Percentiles rank a stretch among this genome's conserved stretches.
Conservation (phyloP, 1,140 invertebrate species). For the Propsilocerus akamusi region DNA sequence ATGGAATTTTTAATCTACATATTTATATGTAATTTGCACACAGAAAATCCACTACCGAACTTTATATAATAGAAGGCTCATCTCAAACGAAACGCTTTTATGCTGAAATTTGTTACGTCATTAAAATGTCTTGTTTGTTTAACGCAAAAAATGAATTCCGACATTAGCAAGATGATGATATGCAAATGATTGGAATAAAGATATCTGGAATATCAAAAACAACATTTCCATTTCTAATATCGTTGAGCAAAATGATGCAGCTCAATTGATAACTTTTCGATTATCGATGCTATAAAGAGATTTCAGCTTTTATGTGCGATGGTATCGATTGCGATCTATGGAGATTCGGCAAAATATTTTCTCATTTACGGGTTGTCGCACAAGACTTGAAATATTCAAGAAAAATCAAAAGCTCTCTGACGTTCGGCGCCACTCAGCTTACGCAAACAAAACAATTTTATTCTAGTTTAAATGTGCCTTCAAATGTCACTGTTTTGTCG, state of each 20-base stretch:
- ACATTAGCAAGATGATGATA: neutral
- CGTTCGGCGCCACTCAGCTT: neutral
- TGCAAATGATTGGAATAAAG: too few species aligned
- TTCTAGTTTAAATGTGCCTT: neutral
- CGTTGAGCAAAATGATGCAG: too few species aligned
- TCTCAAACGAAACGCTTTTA: too few species aligned
- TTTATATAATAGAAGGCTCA: too few species aligned
- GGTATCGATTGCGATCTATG: neutral
- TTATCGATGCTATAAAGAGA: neutral
- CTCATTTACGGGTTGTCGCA: neutral
- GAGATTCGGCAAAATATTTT: neutral
- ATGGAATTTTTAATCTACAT: too few species aligned
- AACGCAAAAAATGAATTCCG: neutral
- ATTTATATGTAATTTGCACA: neutral
- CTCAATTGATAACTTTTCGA: neutral
- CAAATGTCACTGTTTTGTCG: neutral
- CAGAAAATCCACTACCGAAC: neutral
- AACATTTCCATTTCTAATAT: too few species aligned
- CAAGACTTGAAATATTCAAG: neutral
- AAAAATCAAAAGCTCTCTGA: neutral
- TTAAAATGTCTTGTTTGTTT: neutral
- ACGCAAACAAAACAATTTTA: neutral
- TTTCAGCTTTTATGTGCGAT: neutral
- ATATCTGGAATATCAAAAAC: too few species aligned
- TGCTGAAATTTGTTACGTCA: neutral